Evolutionary conservation across 1,140 invertebrate species (phyloP).

Genomic region (Drosophila ficusphila): DNA sequence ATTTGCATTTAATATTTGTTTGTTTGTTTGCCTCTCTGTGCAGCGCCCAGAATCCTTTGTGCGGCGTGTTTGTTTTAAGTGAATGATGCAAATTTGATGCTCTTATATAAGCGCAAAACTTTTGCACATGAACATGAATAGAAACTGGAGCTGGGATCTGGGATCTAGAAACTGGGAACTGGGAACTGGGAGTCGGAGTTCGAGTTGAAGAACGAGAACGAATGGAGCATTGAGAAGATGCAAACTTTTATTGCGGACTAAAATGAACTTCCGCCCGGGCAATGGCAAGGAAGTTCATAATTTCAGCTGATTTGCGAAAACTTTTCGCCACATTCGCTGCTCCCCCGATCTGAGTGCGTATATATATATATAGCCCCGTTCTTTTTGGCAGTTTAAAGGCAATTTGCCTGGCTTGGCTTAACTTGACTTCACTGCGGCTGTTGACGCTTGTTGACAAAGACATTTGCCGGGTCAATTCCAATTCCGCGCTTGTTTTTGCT

Average conservation of each 20-base stretch:
- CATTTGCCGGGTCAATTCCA: constrained; percentile 66
- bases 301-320: constrained; percentile 79
- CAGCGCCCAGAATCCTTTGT: constrained; percentile 46
- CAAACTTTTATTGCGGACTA: constrained; percentile 81
- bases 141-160: constrained; percentile 12
- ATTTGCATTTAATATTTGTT: constrained; percentile 82
- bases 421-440: constrained; percentile 32
- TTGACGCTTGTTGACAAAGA: constrained; percentile 72
- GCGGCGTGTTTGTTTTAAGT: constrained; percentile 73
- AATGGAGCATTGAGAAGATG: constrained; percentile 55
- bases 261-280: constrained; percentile 79
- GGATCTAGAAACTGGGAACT: neutral
- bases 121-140: constrained; percentile 76
- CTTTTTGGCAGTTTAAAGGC: constrained; percentile 68
- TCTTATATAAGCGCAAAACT: constrained; percentile 77
- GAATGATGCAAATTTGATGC: constrained; percentile 82
- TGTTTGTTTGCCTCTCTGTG: constrained; percentile 55
- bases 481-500: constrained; percentile 45
- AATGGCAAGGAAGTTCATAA: constrained; percentile 79
- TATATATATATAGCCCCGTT: constrained; percentile 1
- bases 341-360: constrained; percentile 3
- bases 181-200: neutral
- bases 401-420: constrained; percentile 64
- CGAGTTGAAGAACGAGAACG: constrained; percentile 11
- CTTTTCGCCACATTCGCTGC: constrained; percentile 58